phyloP scores from a whole-genome alignment of 2,888 invertebrate species.

The Limnephilus auricula region DNA sequence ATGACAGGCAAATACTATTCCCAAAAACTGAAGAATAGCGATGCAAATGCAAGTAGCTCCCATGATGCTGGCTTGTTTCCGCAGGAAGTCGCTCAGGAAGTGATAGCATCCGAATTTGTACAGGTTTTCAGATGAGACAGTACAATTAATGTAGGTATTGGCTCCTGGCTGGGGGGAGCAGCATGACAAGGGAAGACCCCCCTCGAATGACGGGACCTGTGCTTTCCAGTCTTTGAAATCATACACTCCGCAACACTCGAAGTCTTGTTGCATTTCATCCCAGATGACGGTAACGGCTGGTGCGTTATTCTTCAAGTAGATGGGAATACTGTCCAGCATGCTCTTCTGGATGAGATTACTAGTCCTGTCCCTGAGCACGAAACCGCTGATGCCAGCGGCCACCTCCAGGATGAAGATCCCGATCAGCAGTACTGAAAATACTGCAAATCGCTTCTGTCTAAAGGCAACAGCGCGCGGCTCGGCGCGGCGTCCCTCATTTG shows the following conservation, averaged over 20 bases:
- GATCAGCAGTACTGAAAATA: constrained; percentile 81
- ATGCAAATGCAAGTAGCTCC: constrained; percentile 86
- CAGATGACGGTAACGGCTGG: constrained; percentile 77
- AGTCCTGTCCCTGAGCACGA: constrained; percentile 79
- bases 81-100: constrained; percentile 79
- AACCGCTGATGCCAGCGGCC: constrained; percentile 86
- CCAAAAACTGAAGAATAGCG: constrained; percentile 81
- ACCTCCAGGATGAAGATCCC: constrained; percentile 87
- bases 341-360: constrained; percentile 75
- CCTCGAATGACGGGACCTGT: constrained; percentile 57
- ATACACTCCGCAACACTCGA: constrained; percentile 82
- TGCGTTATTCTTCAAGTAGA: constrained; percentile 72
- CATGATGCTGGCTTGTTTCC: constrained; percentile 83
- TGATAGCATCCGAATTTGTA: constrained; percentile 76
- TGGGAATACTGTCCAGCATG: constrained; percentile 75
- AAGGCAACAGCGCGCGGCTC: too few species aligned
- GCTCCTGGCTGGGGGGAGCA: constrained; percentile 76
- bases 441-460: too few species aligned
- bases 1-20: too few species aligned
- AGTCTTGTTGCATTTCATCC: constrained; percentile 81
- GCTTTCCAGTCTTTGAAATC: constrained; percentile 78
- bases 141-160: constrained; percentile 73
- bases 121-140: constrained; percentile 63
- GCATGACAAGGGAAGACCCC: constrained; percentile 79
- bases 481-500: too few species aligned